Conservation (phyloP, 2,888 invertebrate species). For the Scrobipalpa costella region DNA sequence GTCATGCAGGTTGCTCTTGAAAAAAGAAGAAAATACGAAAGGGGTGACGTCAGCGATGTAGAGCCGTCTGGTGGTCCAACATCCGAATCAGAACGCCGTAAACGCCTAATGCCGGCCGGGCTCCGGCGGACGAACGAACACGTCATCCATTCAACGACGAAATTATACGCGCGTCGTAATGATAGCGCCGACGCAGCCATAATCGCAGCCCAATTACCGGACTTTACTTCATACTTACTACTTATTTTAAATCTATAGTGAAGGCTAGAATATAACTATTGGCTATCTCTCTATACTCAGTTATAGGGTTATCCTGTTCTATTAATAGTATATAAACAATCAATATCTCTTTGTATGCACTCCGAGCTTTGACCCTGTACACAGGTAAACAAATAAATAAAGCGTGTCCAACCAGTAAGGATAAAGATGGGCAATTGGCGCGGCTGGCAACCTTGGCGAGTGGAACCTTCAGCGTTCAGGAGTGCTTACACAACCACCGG, state of each 20-base stretch:
- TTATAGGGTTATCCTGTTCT: conserved; percentile 9
- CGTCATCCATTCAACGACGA: conserved; percentile 25
- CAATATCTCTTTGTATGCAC: conserved; percentile 1
- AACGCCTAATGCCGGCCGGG: neutral
- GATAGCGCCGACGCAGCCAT: conserved; percentile 4
- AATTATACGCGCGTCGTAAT: conserved; percentile 21
- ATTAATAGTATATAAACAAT: conserved; percentile 14
- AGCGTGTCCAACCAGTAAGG: conserved; percentile 18
- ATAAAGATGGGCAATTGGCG: conserved; percentile 38
- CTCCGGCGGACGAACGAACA: conserved; percentile 4
- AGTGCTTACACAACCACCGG: conserved; percentile 58
- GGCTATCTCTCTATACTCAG: neutral
- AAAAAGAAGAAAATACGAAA: conserved; percentile 13
- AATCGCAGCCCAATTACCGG: conserved; percentile 12
- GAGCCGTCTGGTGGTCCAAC: neutral
- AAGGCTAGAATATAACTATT: neutral
- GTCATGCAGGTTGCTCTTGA: neutral
- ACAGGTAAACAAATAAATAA: conserved; percentile 24
- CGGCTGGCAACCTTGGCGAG: conserved; percentile 54
- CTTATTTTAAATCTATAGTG: neutral
- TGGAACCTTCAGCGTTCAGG: conserved; percentile 53
- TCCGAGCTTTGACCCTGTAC: conserved; percentile 3
- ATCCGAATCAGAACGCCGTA: conserved; percentile 2
- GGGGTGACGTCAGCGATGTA: conserved; percentile 2
- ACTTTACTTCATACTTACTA: neutral